Conservation (phyloP, 2,888 invertebrate species). For the Oconnorella tubifera region DNA sequence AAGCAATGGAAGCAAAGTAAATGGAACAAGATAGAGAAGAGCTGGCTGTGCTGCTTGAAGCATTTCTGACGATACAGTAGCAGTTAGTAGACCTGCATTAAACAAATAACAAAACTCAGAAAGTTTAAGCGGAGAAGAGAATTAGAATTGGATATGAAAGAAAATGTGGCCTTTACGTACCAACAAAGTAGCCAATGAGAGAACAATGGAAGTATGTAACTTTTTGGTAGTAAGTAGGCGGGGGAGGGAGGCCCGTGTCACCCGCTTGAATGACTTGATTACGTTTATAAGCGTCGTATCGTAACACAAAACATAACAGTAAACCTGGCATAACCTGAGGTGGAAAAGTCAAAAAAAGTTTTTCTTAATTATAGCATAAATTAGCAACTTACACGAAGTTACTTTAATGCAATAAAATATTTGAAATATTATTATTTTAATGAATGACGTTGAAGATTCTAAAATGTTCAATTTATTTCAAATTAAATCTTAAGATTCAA, state of each 20-base stretch:
- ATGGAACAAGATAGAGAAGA: slow-evolving; percentile 92
- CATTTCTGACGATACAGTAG: slow-evolving; percentile 94
- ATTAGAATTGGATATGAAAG: too few relatives aligned
- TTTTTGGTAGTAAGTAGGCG: slow-evolving; percentile 52
- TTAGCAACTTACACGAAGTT: background rate
- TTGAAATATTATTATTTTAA: background rate
- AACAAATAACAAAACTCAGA: slow-evolving; percentile 11
- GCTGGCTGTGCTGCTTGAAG: slow-evolving; percentile 98
- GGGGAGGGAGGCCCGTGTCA: slow-evolving; percentile 63
- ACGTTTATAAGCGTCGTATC: slow-evolving; percentile 96
- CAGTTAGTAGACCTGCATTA: slow-evolving; percentile 74
- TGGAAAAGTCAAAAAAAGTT: background rate
- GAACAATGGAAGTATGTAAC: slow-evolving; percentile 96
- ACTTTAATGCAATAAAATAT: background rate
- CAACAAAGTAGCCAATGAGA: slow-evolving; percentile 92
- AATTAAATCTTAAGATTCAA: background rate
- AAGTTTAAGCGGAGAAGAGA: background rate
- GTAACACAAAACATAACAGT: slow-evolving; percentile 87
- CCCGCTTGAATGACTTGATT: slow-evolving; percentile 67
- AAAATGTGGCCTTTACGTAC: too few relatives aligned
- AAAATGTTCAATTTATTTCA: too few relatives aligned
- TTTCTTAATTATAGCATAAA: too few relatives aligned
- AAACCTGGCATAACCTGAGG: slow-evolving; percentile 86
- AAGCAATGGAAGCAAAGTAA: slow-evolving; percentile 89
- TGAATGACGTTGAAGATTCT: too few relatives aligned